Evolutionary conservation across 2,888 invertebrate genomes (phyloP).

Genomic region (Coelopa pilipes): DNA sequence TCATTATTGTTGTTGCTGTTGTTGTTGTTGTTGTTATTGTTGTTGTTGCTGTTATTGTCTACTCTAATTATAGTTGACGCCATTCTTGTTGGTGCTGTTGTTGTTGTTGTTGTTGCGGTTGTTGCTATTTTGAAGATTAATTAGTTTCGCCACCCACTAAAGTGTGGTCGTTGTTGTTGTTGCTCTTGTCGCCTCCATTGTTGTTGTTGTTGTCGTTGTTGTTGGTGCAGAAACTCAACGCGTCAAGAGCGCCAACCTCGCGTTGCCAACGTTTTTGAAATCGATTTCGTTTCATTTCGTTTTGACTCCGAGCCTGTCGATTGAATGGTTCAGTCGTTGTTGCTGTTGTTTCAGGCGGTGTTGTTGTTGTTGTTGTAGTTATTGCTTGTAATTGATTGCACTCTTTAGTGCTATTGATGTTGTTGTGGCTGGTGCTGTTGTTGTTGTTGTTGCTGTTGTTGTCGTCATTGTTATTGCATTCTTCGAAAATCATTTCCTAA

Average conservation of each 20-base stretch:
- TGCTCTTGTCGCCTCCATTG: not conserved
- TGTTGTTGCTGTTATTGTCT: not conserved
- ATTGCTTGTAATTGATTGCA: no score
- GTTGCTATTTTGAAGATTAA: not conserved
- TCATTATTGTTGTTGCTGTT: not conserved
- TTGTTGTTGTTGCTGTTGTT: no score
- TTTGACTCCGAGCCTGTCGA: not conserved
- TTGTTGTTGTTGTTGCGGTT: no score
- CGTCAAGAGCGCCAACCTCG: not conserved
- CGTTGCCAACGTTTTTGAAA: constrained; percentile 8
- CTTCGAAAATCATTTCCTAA: not conserved
- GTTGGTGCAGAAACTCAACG: not conserved
- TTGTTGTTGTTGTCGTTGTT: not conserved
- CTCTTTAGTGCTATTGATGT: no score
- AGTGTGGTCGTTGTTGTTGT: not conserved
- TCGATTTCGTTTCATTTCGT: not conserved
- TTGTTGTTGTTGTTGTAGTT: no score
- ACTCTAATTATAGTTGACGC: not conserved
- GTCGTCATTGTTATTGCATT: no score
- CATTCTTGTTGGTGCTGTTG: no score
- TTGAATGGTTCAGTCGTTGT: not conserved
- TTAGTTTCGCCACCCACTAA: constrained; percentile 13
- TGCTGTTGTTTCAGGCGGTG: not conserved
- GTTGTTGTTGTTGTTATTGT: not conserved
- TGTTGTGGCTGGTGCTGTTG: no score